These are phyloP conservation scores for Meandrusa payeni DNA, from an alignment of 2,888 invertebrate species.

Conservation along the genomic window DNA sequence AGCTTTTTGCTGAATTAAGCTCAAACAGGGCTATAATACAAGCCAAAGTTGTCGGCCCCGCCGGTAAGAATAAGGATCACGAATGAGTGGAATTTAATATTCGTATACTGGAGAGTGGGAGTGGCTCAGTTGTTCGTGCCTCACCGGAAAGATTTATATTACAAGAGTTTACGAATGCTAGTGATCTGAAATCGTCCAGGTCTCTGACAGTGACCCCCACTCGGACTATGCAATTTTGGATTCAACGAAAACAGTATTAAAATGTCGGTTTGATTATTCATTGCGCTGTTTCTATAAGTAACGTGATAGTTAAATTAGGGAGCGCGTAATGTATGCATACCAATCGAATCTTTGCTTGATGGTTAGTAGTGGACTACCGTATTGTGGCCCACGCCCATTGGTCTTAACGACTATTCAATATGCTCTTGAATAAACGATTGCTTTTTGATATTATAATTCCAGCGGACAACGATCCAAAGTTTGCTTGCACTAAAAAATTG, in stretches of 20 bases:
- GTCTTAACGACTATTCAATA: conserved; percentile 77
- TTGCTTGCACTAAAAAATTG: conserved; percentile 55
- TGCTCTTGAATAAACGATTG: conserved; percentile 75
- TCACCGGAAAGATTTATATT: conserved; percentile 81
- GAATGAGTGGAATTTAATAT: conserved; percentile 76
- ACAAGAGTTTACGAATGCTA: conserved; percentile 77
- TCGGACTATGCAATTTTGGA: conserved; percentile 12
- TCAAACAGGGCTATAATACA: conserved; percentile 54
- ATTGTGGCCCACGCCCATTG: conserved; percentile 74
- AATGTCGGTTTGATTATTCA: conserved; percentile 28
- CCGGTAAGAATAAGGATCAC: conserved; percentile 68
- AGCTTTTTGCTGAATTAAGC: conserved; percentile 45
- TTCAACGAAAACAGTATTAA: conserved; percentile 25
- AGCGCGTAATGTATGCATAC: conserved; percentile 15
- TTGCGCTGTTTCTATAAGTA: conserved; percentile 35
- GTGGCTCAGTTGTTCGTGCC: conserved; percentile 73
- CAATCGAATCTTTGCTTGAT: not conserved
- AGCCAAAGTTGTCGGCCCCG: conserved; percentile 57
- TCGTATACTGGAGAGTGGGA: conserved; percentile 74
- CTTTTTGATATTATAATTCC: conserved; percentile 72
- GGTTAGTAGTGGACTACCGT: conserved; percentile 32
- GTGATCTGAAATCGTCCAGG: conserved; percentile 77
- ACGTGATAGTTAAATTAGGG: conserved; percentile 23
- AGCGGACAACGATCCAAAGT: conserved; percentile 60
- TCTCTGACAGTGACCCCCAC: conserved; percentile 28